A percentile compares a stretch with the other conserved stretches of the same genome.
phyloP scores from a whole-genome alignment of 2,888 invertebrate genomes.

The Cabera pusaria region DNA sequence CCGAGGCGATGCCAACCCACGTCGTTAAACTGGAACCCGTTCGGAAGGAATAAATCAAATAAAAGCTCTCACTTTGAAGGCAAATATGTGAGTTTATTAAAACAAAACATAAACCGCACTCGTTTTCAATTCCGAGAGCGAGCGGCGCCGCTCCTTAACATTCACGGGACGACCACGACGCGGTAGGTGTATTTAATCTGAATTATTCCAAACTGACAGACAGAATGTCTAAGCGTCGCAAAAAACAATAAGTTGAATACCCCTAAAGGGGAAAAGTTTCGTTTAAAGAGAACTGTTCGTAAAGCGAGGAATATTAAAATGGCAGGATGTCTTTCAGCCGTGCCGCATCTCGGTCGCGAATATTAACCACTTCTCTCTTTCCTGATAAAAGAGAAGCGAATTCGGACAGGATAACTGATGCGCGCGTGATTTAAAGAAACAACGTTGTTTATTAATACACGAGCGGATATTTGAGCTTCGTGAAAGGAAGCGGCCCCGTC shows the following conservation, averaged over 20 bases:
- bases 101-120: constrained; percentile 69
- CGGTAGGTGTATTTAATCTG: constrained; percentile 78
- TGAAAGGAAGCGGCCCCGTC: constrained; percentile 67
- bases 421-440: constrained; percentile 66
- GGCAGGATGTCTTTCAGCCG: constrained; percentile 56
- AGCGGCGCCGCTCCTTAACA: constrained; percentile 61
- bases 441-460: constrained; percentile 70
- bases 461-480: constrained; percentile 74
- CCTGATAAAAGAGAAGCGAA: constrained; percentile 73
- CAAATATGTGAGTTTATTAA: constrained; percentile 75
- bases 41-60: constrained; percentile 58
- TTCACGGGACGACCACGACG: constrained; percentile 59
- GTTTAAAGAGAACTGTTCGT: constrained; percentile 59
- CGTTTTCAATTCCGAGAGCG: constrained; percentile 70
- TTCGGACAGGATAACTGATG: constrained; percentile 74
- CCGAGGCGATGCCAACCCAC: constrained; percentile 24
- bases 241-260: constrained; percentile 63
- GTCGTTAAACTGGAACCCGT: constrained; percentile 33
- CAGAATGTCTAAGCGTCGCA: constrained; percentile 66
- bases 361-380: constrained; percentile 65
- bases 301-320: constrained; percentile 70
- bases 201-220: constrained; percentile 75
- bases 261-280: constrained; percentile 58
- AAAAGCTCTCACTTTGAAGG: constrained; percentile 67
- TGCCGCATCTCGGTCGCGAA: constrained; percentile 60